Conservation (phyloP, 2,113 vertebrate species). For the Lagopus muta region DNA sequence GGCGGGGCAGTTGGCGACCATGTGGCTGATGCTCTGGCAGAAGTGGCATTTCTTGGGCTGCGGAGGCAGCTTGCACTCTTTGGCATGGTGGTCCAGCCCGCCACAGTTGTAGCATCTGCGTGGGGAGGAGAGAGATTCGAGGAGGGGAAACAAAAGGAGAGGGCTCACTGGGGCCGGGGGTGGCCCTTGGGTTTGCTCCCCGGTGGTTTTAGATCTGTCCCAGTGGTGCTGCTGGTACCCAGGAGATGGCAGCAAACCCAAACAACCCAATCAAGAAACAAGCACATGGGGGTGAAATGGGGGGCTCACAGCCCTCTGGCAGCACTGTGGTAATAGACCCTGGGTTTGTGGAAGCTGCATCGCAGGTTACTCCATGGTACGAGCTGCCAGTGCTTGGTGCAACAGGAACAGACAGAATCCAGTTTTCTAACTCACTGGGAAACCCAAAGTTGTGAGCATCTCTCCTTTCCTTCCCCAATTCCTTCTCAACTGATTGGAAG, state of each 20-base stretch:
- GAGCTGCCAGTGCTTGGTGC: background rate
- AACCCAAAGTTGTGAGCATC: background rate
- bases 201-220: background rate
- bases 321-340: background rate
- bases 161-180: background rate
- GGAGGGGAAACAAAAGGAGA: background rate
- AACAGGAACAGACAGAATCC: background rate
- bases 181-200: background rate
- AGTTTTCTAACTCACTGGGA: background rate
- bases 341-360: too few species aligned
- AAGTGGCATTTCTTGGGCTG: constrained; percentile 99
- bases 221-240: constrained; percentile 49
- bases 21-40: constrained; percentile 97
- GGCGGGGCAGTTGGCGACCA: constrained; percentile 94
- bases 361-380: too few species aligned
- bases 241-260: constrained; percentile 69
- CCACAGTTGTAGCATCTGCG: constrained; percentile 98
- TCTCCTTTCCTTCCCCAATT: background rate
- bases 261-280: background rate
- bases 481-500: background rate
- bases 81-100: constrained; percentile 97
- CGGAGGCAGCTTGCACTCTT: constrained; percentile 97
- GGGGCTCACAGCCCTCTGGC: background rate
- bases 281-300: rapidly evolving
- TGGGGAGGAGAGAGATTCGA: background rate